Percentiles rank a stretch among this genome's conserved stretches.
Conservation (phyloP, 2,888 invertebrate genomes). For the Drosophila rubida region DNA sequence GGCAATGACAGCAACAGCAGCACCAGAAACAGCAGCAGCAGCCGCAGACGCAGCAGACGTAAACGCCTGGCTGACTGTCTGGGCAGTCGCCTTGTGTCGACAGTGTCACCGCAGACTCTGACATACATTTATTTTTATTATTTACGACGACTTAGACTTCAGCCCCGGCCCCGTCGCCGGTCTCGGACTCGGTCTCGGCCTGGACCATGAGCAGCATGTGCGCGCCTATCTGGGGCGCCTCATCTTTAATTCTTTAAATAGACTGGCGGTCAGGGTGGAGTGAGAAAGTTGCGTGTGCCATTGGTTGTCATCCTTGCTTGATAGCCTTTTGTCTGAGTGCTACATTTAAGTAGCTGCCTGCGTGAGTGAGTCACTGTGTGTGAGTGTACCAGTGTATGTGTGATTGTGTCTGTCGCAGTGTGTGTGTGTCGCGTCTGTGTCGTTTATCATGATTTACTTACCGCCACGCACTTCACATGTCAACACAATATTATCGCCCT, state of each 20-base stretch:
- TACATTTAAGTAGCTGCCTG: conserved; percentile 74
- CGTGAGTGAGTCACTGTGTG: conserved; percentile 21
- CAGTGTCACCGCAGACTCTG: conserved; percentile 77
- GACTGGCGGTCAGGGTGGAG: conserved; percentile 53
- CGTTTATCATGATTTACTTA: conserved; percentile 86
- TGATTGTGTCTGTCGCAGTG: conserved; percentile 26
- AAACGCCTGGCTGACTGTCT: conserved; percentile 25
- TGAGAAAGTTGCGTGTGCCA: conserved; percentile 57
- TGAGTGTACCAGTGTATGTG: too few species aligned
- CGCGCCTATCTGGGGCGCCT: conserved; percentile 62
- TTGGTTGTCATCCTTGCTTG: conserved; percentile 63
- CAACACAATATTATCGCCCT: conserved; percentile 91
- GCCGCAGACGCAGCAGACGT: conserved; percentile 20
- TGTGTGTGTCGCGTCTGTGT: conserved; percentile 59
- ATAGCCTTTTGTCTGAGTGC: conserved; percentile 81
- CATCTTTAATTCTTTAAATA: conserved; percentile 82
- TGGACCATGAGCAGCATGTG: conserved; percentile 35
- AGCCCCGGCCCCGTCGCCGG: conserved; percentile 18
- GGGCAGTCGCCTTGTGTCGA: conserved; percentile 37
- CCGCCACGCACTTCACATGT: conserved; percentile 95
- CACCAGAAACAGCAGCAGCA: conserved; percentile 26
- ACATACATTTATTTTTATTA: conserved; percentile 81
- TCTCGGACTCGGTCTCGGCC: conserved; percentile 11
- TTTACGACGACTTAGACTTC: conserved; percentile 78
- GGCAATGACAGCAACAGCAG: conserved; percentile 70